Evolutionary conservation across 2,797 vertebrate genomes (phyloP), one percentile per base, ranked within the genome.

Genomic region (Rhodeus uyekii): DNA sequence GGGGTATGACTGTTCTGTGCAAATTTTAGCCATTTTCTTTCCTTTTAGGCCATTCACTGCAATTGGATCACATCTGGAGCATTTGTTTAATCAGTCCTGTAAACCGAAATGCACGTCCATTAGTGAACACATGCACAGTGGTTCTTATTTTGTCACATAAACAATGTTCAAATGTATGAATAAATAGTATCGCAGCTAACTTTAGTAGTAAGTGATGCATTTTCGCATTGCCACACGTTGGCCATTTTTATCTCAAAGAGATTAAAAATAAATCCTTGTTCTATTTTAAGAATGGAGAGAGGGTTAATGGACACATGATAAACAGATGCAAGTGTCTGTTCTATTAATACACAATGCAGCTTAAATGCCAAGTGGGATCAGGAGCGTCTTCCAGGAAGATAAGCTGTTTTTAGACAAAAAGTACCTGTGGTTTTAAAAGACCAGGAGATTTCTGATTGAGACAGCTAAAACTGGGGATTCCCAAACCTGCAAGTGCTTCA

Each of bases 1-100:
- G 68, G 92, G 87, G 68, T 92, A 92, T 38, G 94, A 95, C 58
- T 87, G 88, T 8, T 94, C 93, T 8, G 93, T 95, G 87, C 87
- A 85, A 64, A 88, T 88, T 83, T 86, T 86, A 16, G 84, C 83
- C 89, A 90, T 90, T 55, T 55, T 68, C 38, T 22, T 12, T 86
- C 14, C 82, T 72, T n/a, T 44, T 78, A 44, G 39, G 50, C 75
- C 46, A 46, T 50, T 61, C 69, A 38, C 55, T 86, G 80, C 84
- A 89, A 87, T 89, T 85, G 90, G 86, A 83, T 88, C 73, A 68
- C 84, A 89, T 87, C 79, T 27, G 81, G 87, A 68, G 29, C 36
- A 78, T 89, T 81, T 55, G 14, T 46, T 36, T 34, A 61, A 63
- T 65, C 34, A 48, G 22, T 78, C n/a, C 63, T 65, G 36, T 8